Base-by-base conservation (phyloP, 2,888 invertebrate genomes). In the Cartodere bifasciata region DNA sequence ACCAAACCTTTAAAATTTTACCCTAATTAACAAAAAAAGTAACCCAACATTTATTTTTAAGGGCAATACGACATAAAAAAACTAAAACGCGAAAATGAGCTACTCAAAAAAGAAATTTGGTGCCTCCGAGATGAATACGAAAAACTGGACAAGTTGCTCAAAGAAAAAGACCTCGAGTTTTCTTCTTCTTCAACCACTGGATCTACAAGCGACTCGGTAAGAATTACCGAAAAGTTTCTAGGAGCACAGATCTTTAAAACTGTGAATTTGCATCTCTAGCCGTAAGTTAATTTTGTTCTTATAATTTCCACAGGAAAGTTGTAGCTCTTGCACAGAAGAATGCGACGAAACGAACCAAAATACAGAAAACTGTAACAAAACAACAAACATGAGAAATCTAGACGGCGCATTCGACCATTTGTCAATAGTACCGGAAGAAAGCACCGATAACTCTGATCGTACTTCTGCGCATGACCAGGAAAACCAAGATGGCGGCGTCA, bases 1-100 rank as follows among this genome's bases (percentile, higher is more conserved):
- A n/a, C n/a, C n/a, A n/a, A n/a, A n/a, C n/a, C n/a, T n/a, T n/a
- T n/a, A n/a, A n/a, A n/a, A n/a, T n/a, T n/a, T n/a, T n/a, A n/a
- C n/a, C n/a, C n/a, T n/a, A n/a, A n/a, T n/a, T n/a, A n/a, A n/a
- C n/a, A n/a, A n/a, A n/a, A n/a, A n/a, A n/a, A n/a, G n/a, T n/a
- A n/a, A n/a, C n/a, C n/a, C n/a, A n/a, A n/a, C n/a, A n/a, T n/a
- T n/a, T n/a, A n/a, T 43, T 35, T 57, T 62, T 12, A 62, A 86
- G 86, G 88, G 44, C 87, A 88, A 57, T 80, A 78, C 44, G 87
- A 88, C 54, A 85, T 88, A 47, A 86, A 87, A 60, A 87, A 88
- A 55, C 56, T 90, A 50, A 78, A 85, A 40, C 67, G 83, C 23
- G 88, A 90, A 54, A 88, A 88, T 65, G 87, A 88, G 44, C 82